These are phyloP conservation scores for Tapera naevia DNA, from an alignment of 2,797 vertebrate species.

Conservation along the genomic window DNA sequence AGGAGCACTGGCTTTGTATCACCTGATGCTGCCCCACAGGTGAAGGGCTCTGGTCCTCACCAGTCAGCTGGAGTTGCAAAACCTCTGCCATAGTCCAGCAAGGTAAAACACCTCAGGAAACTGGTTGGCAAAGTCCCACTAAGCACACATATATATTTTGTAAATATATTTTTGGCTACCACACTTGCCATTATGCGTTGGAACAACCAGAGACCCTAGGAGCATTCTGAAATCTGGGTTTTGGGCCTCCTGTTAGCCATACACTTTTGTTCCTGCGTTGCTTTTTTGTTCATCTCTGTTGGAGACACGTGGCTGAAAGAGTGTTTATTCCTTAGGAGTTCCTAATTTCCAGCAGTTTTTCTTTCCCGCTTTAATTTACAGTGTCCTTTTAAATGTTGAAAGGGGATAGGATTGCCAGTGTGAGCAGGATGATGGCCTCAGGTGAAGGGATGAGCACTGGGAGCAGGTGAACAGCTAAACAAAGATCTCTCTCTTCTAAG, in stretches of 20 bases:
- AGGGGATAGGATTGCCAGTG: not conserved
- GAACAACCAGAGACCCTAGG: not conserved
- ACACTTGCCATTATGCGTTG: not conserved
- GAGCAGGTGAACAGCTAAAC: not conserved
- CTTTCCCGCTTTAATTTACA: not conserved
- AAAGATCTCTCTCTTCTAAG: not conserved
- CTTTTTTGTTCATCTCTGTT: not conserved
- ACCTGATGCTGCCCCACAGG: rapidly evolving
- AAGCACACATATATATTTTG: not conserved
- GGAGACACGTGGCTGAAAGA: not conserved
- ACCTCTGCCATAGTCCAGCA: not conserved
- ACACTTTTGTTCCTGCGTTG: not conserved
- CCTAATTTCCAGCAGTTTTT: not conserved
- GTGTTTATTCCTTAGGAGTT: not conserved
- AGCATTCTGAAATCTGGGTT: not conserved
- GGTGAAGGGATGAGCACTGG: not conserved
- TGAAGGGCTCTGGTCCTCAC: not conserved
- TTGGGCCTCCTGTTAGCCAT: not conserved
- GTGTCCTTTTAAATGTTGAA: not conserved
- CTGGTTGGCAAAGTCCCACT: not conserved
- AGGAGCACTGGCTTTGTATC: not conserved
- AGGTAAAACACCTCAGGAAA: not conserved
- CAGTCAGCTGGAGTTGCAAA: not conserved
- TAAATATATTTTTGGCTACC: not conserved
- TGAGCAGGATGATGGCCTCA: not conserved